These are phyloP conservation scores for Diacarnus erythraeanus DNA, from an alignment of 37 sponge, comb jelly and placozoan species.

Conservation along the genomic window DNA sequence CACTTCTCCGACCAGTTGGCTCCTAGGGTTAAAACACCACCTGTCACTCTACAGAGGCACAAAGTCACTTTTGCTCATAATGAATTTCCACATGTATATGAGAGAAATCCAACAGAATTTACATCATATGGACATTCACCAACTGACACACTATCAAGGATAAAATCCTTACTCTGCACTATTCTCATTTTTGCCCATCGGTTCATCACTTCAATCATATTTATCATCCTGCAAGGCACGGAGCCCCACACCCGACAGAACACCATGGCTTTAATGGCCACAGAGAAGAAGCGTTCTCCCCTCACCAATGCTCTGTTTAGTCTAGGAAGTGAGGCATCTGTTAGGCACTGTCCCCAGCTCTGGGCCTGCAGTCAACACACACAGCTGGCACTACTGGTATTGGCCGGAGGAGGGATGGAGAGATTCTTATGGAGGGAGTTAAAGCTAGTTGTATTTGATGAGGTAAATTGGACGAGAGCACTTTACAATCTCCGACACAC, in stretches of 20 bases:
- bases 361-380: slow-evolving; percentile 56
- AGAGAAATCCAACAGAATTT: not conserved
- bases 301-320: slow-evolving; percentile 61
- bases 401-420: slow-evolving; percentile 60
- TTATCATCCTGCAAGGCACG: slow-evolving; percentile 5
- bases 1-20: no score
- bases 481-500: slow-evolving; percentile 66
- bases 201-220: not conserved
- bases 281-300: slow-evolving; percentile 12
- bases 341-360: slow-evolving; percentile 33
- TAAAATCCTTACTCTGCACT: not conserved
- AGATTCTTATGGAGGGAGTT: slow-evolving; percentile 54
- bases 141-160: not conserved
- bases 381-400: slow-evolving; percentile 53
- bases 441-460: slow-evolving; percentile 33
- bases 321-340: slow-evolving; percentile 58
- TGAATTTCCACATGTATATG: not conserved
- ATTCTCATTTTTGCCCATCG: not conserved
- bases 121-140: not conserved
- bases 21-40: not conserved
- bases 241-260: slow-evolving; percentile 5
- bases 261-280: not conserved
- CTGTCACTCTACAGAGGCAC: not conserved
- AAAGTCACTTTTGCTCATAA: not conserved
- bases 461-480: slow-evolving; percentile 58